A percentile compares a stretch with the other conserved stretches of the same genome.
Evolutionary conservation across 2,888 invertebrate species (phyloP).

Genomic region (Dorcus parallelipipedus): DNA sequence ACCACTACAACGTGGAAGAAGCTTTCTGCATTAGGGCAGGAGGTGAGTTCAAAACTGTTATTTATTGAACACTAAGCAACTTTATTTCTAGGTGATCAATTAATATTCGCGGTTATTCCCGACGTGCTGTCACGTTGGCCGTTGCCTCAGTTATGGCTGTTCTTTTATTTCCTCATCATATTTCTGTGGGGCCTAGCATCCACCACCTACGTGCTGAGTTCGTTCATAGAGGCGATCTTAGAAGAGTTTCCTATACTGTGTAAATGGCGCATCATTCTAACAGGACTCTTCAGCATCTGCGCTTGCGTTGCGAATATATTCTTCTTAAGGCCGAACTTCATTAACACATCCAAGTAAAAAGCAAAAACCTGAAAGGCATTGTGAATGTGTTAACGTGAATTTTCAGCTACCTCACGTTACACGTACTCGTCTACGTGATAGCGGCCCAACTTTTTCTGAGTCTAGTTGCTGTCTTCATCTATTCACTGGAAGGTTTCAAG

Average conservation of each 20-base stretch:
- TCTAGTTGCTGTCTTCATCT: slow-evolving; percentile 9
- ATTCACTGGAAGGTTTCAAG: slow-evolving; percentile 9
- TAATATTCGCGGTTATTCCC: slow-evolving; percentile 13
- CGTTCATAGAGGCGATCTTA: slow-evolving; percentile 10
- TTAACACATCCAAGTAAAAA: background rate
- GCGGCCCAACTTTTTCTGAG: slow-evolving; percentile 7
- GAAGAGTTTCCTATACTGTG: slow-evolving; percentile 7
- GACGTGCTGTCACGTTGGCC: slow-evolving; percentile 7
- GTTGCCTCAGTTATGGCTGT: slow-evolving; percentile 13
- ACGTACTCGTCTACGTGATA: background rate
- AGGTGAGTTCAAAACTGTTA: background rate
- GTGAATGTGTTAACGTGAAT: background rate
- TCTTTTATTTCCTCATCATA: slow-evolving; percentile 13
- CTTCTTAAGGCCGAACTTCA: background rate
- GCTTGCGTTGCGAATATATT: background rate
- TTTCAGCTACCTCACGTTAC: slow-evolving; percentile 1
- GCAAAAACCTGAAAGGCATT: background rate
- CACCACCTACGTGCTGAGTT: slow-evolving; percentile 3
- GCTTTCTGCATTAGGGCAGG: background rate
- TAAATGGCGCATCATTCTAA: slow-evolving; percentile 9
- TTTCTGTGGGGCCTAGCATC: slow-evolving; percentile 8
- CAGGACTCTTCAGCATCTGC: background rate
- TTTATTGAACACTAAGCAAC: no score
- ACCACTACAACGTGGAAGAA: slow-evolving; percentile 2
- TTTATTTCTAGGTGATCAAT: slow-evolving; percentile 3